Base-by-base conservation (phyloP, 2,888 invertebrate genomes). In the Agelastica alni region DNA sequence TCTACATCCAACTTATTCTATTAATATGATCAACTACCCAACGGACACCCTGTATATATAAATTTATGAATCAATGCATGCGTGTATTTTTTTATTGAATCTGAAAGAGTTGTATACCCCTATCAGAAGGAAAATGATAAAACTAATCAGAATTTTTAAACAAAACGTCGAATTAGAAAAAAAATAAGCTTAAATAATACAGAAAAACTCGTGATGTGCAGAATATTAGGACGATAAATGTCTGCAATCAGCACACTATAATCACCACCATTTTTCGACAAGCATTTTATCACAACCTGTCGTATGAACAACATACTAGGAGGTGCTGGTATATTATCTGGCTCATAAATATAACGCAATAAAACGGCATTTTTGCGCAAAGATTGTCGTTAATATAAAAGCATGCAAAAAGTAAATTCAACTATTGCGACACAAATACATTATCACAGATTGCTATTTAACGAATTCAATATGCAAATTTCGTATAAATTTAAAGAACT, bases 401-500 rank as follows among this genome's bases (percentile, higher is more conserved):
- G 5, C 10, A 17, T 53, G 52, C 61, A 61, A 57, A 61, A 63
- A 63, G 52, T 58, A 53, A 58, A 61, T 58, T 60, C 58, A 61
- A 55, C 48, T 57, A 60, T 61, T 63, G 58, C 63, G 55, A 54
- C 60, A 59, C 52, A 39, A 37, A 18, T 39, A 48, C 51, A 49
- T 44, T 55, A 48, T 55, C 53, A 47, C 31, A 51, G 47, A 53
- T 51, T 53, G 57, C 48, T 54, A 51, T 52, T 52, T 52, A 52
- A 55, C 49, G 32, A 51, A 48, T 51, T 45, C 56, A 51, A 46
- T 55, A 60, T 56, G 60, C 53, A 60, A 61, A 63, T 61, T n/a
- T 51, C 51, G 54, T 59, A 58, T 59, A 56, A 59, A 49, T 53
- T 56, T 44, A 55, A 59, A 60, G 52, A 61, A 64, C 64, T 64